A percentile compares a stretch with the other conserved stretches of the same genome.
Conservation (phyloP, 2,888 invertebrate genomes). For the Kryphioiulus occultus region DNA sequence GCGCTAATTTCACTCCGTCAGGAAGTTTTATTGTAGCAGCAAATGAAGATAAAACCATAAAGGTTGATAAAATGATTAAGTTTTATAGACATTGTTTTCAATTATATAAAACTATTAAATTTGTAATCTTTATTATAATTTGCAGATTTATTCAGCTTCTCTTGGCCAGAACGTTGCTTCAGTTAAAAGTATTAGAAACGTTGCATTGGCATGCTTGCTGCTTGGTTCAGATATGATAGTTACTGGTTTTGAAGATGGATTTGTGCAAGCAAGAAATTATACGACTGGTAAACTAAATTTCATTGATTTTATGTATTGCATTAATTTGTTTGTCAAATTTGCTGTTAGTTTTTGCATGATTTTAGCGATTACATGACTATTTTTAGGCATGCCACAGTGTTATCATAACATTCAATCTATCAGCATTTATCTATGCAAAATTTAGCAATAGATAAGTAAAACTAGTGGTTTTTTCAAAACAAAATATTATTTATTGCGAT, state of each 20-base stretch:
- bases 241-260: constrained; percentile 47
- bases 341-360: too few relatives aligned
- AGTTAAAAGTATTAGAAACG: not conserved
- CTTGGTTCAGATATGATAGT: not conserved
- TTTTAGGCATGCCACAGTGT: too few relatives aligned
- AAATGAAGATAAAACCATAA: not conserved
- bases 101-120: not conserved
- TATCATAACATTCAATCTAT: too few relatives aligned
- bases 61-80: not conserved
- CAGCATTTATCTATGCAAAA: too few relatives aligned
- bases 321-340: not conserved
- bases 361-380: too few relatives aligned
- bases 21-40: constrained; percentile 33
- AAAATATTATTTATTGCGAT: too few relatives aligned
- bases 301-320: not conserved
- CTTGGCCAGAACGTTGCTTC: constrained; percentile 1
- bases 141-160: constrained; percentile 43
- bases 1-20: constrained; percentile 14
- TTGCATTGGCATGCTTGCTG: not conserved
- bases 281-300: not conserved
- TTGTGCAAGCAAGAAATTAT: constrained; percentile 29
- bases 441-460: too few relatives aligned
- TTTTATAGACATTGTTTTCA: not conserved
- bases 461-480: too few relatives aligned
- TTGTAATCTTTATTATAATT: constrained; percentile 13